Evolutionary conservation across 2,888 invertebrate species (phyloP), one percentile per base, ranked within the genome.

Genomic region (Andrena haemorrhoa): DNA sequence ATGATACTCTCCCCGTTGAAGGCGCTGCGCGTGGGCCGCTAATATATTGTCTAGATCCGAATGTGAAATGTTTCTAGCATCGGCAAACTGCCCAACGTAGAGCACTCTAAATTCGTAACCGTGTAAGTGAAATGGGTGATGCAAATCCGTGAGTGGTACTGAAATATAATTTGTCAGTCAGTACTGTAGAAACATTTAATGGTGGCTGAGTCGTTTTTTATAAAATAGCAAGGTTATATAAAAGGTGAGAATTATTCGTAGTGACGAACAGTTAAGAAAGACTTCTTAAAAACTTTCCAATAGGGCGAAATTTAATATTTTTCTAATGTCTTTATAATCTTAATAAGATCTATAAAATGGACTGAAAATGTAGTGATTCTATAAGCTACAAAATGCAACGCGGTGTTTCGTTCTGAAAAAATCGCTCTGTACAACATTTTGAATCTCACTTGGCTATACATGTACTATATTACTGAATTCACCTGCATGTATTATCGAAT

Each of bases 61-160:
- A 8, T 1, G 7, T 3, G 75, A 7, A 26, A 75, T 41, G 2
- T 64, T 65, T 16, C 8, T 41, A 0, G 0, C 7, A 5, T 23
- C 7, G 3, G 0, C 7, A 29, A 94, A 53, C 0, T 90, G 79
- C n/a, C 92, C 91, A 89, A 93, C 89, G 2, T 91, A 90, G 0
- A 94, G 90, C 5, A 94, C 92, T 10, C 90, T 89, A 75, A 94
- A 94, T 4, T 89, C 84, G 76, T 92, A 89, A 3, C 94, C 94
- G 77, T 94, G 94, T 1, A 94, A 77, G 80, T 94, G 94, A 79
- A 94, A 92, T 2, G 94, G 94, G 82, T 94, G 94, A 83, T 91
- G 83, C 4, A 88, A 5, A 0, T 0, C 35, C 0, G 0, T 0
- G 0, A 63, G 3, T 8, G 66, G 69, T 16, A 78, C 93, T 92